Evolutionary conservation across 2,113 vertebrate species (phyloP), one percentile per base, ranked within the genome.

Genomic region (Notarius lentiginosus): DNA sequence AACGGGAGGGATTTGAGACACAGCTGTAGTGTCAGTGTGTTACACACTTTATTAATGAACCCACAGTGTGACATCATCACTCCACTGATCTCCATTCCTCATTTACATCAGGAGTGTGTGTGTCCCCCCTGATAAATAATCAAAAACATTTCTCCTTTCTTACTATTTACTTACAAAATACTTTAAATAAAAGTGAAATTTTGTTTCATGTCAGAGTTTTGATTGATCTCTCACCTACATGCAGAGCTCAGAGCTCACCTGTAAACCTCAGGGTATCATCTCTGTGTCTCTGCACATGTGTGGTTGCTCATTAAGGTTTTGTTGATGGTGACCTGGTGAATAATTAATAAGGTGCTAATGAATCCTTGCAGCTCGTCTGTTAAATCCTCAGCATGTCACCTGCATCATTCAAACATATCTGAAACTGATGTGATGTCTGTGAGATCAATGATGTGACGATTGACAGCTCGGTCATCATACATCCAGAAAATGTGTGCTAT

Each of bases 371-470:
- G 76, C n/a, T 56, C 49, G 2, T 79, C 51, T 56, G 24, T 56
- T 79, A 56, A 77, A 77, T 53, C 76, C 51, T 17, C 73, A 51
- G 73, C 22, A 14, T 1, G 47, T n/a, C 73, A n/a, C 47, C 76
- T 79, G 76, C 12, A 55, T 79, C n/a, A 79, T 79, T 79, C 9
- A 55, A 7, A 79, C 49, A 77, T 47, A 79, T 27, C 75, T 79
- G 12, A n/a, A 56, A 8, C 30, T 2, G 0, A 18, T 3, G 10
- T 14, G 6, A 77, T 2, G 7, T 79, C 24, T 79, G 51, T 79
- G 75, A 56, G 76, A 79, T 79, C 51, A 79, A 30, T 56, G 24
- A 79, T 0, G 0, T 79, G 76, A 55, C 3, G 14, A 27, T 79
- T 2, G 5, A 55, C 5, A 9, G n/a, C 3, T 55, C 6, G 0